Base-by-base conservation (phyloP, 2,113 vertebrate genomes). In the Muntiacus muntjak region DNA sequence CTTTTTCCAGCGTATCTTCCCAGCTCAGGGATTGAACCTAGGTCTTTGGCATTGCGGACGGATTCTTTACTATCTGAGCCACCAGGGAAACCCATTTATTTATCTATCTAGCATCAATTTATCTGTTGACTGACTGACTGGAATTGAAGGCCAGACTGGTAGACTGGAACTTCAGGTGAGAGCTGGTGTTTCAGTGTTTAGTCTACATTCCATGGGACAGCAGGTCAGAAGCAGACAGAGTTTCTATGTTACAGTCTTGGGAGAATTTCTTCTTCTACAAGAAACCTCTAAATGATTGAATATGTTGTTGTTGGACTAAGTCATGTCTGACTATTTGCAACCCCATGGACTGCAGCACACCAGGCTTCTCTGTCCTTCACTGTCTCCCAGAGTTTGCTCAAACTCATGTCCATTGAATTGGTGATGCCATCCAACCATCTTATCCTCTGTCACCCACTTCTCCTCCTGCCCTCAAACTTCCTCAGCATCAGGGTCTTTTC, bases 261-360 rank as follows among this genome's bases (percentile, higher is more conserved):
- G 55, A 67, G 71, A 43, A 76, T 64, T 60, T 28, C 40, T 57
- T 81, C 50, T 57, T 92, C 74, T 58, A 14, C 16, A 14, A 8
- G 36, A 62, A 92, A 36, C 21, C 52, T 50, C 7, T 15, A 36
- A 2, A 11, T 85, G 78, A 86, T 33, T 76, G 25, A 55, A 45
- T 33, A 19, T 76, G 10, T 76, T 76, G 23, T 43, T 76, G 23
- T 40, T 76, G 40, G 12, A 15, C 12, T 76, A 76, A 43, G 23
- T 43, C 6, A 0, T 26, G 71, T 26, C 23, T 0, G 6, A 76
- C 71, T 43, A 43, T 76, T 76, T 76, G 71, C 36, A 14, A 4
- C 36, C 71, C 40, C 40, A 76, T 26, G 71, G 23, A 43, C 71
- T 76, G 40, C 23, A 76, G 71, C 71, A 43, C 12, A 14, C 40